Evolutionary conservation across 2,797 vertebrate genomes (phyloP).

Genomic region (Arctocebus calabarensis): DNA sequence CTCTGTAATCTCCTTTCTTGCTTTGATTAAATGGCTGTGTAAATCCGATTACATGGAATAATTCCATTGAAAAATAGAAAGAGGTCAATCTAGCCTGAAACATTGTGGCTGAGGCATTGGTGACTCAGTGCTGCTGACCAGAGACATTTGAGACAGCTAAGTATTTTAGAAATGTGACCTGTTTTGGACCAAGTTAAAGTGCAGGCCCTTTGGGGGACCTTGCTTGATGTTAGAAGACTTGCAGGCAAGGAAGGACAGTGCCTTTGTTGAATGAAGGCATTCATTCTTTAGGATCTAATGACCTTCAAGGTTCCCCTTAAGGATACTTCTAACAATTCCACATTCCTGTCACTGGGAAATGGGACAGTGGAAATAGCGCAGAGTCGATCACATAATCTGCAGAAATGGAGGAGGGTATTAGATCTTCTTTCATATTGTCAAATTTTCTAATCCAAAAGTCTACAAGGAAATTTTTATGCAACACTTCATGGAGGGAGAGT

Average conservation of each 20-base stretch:
- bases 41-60: constrained; percentile 84
- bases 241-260: constrained; percentile 60
- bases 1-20: constrained; percentile 75
- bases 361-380: constrained; percentile 64
- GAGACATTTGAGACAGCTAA: constrained; percentile 77
- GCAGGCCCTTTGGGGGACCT: constrained; percentile 79
- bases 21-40: constrained; percentile 80
- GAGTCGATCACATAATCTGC: constrained; percentile 54
- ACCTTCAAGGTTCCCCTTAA: constrained; percentile 75
- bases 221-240: constrained; percentile 76
- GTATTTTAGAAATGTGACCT: constrained; percentile 84
- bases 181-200: constrained; percentile 77
- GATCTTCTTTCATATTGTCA: neutral
- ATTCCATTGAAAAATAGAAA: constrained; percentile 81
- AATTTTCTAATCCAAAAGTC: constrained; percentile 62
- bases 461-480: constrained; percentile 7
- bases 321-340: constrained; percentile 66
- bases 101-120: neutral
- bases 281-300: constrained; percentile 77
- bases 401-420: neutral
- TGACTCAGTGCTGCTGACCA: constrained; percentile 73
- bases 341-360: constrained; percentile 66
- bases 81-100: constrained; percentile 70
- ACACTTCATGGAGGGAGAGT: neutral
- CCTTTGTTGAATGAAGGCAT: constrained; percentile 73